phyloP scores from a whole-genome alignment of 2,888 invertebrate genomes.

The Xestia c-nigrum region DNA sequence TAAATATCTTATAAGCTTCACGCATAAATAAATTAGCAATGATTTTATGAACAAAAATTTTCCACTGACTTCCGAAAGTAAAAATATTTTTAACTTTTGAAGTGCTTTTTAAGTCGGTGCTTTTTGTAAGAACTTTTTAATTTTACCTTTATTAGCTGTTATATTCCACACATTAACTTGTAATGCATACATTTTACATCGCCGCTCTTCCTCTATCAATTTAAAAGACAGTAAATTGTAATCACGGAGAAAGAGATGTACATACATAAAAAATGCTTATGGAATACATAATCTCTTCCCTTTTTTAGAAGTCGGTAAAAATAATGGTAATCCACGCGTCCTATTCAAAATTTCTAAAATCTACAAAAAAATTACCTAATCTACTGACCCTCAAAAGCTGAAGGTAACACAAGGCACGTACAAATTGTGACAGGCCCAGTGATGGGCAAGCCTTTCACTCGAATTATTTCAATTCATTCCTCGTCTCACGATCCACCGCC shows the following conservation, averaged over 20 bases:
- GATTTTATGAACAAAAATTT: not conserved
- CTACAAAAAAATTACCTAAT: conserved; percentile 8
- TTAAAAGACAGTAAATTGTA: not conserved
- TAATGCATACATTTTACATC: too few relatives aligned
- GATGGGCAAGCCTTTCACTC: conserved; percentile 73
- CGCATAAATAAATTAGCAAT: not conserved
- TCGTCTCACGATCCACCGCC: conserved; percentile 79
- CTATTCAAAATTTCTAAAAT: not conserved
- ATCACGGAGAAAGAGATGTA: not conserved
- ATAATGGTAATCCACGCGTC: not conserved
- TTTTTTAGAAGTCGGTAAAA: not conserved
- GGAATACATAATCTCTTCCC: not conserved
- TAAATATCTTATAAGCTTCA: not conserved
- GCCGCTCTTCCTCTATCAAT: not conserved
- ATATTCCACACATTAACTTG: too few relatives aligned
- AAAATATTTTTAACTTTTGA: too few relatives aligned
- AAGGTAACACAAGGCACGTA: conserved; percentile 51
- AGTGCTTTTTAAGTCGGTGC: too few relatives aligned
- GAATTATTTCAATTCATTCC: conserved; percentile 82
- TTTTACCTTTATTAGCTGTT: too few relatives aligned
- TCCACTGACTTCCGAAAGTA: too few relatives aligned
- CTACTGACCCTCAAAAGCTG: conserved; percentile 14
- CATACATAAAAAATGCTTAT: not conserved
- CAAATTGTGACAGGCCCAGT: conserved; percentile 66
- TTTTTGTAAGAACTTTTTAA: too few relatives aligned